A percentile compares a stretch with the other conserved stretches of the same genome.
These are phyloP conservation scores for Stercorarius parasiticus DNA, from an alignment of 2,113 vertebrate species.

Conservation along the genomic window DNA sequence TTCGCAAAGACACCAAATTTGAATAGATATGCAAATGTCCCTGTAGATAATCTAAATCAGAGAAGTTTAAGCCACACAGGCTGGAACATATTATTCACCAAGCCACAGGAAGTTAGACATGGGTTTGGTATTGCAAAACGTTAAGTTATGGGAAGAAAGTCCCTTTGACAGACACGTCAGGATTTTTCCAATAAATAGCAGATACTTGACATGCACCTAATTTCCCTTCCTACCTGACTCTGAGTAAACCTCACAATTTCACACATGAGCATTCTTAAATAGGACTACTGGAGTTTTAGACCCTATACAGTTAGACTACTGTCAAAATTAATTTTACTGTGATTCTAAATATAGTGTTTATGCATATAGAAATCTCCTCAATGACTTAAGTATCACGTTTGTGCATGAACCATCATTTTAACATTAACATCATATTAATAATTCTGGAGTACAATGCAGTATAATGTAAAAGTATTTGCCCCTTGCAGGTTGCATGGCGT, in stretches of 20 bases:
- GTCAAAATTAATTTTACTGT: not conserved
- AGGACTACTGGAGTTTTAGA: not conserved
- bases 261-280: not conserved
- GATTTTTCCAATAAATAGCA: not conserved
- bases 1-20: not conserved
- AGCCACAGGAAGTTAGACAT: not conserved
- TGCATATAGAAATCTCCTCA: not conserved
- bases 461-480: not conserved
- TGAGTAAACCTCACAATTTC: not conserved
- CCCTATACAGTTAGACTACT: not conserved
- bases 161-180: not conserved
- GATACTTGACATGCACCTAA: not conserved
- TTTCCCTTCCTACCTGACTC: not conserved
- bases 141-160: not conserved
- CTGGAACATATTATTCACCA: not conserved
- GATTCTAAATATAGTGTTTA: not conserved
- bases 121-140: not conserved
- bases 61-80: not conserved
- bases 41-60: not conserved
- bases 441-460: not conserved
- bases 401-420: not conserved
- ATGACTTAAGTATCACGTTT: not conserved
- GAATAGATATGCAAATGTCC: not conserved
- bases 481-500: not conserved
- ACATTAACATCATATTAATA: not conserved